Evolutionary conservation across 2,113 vertebrate species (phyloP).

Genomic region (Chlamydotis undulata): DNA sequence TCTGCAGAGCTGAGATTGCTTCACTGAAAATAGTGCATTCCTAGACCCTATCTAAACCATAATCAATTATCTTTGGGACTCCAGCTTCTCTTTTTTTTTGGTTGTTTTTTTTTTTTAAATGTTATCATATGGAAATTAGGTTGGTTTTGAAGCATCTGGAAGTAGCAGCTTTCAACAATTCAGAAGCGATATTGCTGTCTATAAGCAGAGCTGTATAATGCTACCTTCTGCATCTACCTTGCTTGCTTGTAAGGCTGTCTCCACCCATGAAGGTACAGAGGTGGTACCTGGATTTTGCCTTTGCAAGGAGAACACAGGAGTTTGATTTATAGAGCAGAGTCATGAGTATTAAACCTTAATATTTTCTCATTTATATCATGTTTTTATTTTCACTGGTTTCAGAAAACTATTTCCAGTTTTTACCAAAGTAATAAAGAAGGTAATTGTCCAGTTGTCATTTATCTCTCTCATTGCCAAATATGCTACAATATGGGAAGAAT

Average conservation of each 20-base stretch:
- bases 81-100: not conserved
- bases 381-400: not conserved
- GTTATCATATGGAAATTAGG: not conserved
- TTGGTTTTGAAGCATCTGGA: not conserved
- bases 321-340: not conserved
- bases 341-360: not conserved
- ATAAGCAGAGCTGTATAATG: not conserved
- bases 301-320: not conserved
- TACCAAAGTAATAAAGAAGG: not conserved
- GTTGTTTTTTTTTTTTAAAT: not conserved
- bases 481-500: not conserved
- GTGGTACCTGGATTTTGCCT: not conserved
- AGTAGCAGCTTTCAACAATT: not conserved
- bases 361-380: not conserved
- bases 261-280: not conserved
- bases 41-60: not conserved
- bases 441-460: not conserved
- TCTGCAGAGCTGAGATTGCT: not conserved
- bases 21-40: not conserved
- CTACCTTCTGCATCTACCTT: not conserved
- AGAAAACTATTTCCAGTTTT: not conserved
- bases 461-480: not conserved
- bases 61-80: not conserved
- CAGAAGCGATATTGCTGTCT: not conserved
- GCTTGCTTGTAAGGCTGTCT: not conserved